These are phyloP conservation scores for Oenanthe oenanthe DNA, from an alignment of 2,113 vertebrate species.

Conservation along the genomic window DNA sequence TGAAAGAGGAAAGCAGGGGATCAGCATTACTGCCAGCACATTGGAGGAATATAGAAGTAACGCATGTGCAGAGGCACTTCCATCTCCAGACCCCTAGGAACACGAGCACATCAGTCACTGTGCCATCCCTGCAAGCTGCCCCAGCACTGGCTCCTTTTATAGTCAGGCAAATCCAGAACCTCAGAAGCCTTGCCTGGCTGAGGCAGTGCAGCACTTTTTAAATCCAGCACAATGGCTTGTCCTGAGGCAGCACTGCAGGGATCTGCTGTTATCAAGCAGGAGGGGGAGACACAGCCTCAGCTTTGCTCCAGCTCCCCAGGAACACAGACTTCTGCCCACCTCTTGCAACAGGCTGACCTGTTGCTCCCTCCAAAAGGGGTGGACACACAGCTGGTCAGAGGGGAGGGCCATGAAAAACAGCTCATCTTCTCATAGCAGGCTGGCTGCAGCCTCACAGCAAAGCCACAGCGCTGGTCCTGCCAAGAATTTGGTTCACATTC, in stretches of 20 bases:
- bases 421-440: not conserved
- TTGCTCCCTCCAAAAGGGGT: not conserved
- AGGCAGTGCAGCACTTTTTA: not conserved
- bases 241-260: not conserved
- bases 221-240: not conserved
- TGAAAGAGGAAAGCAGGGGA: not conserved
- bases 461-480: not conserved
- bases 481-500: slow-evolving; percentile 17
- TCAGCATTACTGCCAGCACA: not conserved
- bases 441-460: not conserved
- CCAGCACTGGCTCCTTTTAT: not conserved
- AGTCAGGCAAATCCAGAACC: not conserved
- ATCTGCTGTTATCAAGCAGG: slow-evolving; percentile 25
- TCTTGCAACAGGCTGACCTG: not conserved
- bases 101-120: not conserved
- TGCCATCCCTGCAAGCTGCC: not conserved
- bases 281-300: slow-evolving; percentile 61
- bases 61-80: not conserved
- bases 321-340: not conserved
- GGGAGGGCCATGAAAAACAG: not conserved
- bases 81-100: not conserved
- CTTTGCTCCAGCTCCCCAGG: not conserved
- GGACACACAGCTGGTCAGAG: not conserved
- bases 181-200: not conserved
- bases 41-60: not conserved